Evolutionary conservation across 92 coral and sea anemone genomes (phyloP).

Genomic region (Umimayanthus chanpuru): DNA sequence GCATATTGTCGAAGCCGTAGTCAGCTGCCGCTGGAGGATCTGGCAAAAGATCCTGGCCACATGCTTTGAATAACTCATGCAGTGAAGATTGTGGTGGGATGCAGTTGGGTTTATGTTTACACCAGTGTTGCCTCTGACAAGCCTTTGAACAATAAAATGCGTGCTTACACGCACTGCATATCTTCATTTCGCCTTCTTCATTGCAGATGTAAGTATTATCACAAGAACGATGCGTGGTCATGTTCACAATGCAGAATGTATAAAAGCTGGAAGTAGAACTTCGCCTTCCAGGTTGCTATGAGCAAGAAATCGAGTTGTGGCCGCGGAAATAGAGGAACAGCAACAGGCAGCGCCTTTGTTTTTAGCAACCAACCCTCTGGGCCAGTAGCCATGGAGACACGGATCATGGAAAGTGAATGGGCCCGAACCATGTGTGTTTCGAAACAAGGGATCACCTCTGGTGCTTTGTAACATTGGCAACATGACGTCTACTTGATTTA

Average conservation of each 20-base stretch:
- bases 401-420: too few relatives aligned
- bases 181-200: conserved; percentile 26
- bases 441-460: too few relatives aligned
- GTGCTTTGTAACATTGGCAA: too few relatives aligned
- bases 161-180: conserved; percentile 39
- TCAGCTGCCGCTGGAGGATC: conserved; percentile 23
- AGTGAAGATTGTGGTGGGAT: conserved; percentile 40
- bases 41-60: conserved; percentile 1
- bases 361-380: too few relatives aligned
- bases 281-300: too few relatives aligned
- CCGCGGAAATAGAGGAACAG: too few relatives aligned
- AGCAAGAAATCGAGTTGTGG: too few relatives aligned
- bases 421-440: too few relatives aligned
- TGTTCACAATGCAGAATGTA: not conserved
- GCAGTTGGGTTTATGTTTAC: conserved; percentile 53
- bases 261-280: too few relatives aligned
- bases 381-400: too few relatives aligned
- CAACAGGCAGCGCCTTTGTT: too few relatives aligned
- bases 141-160: conserved; percentile 54
- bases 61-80: conserved; percentile 35
- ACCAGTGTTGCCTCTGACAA: conserved; percentile 54
- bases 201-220: not conserved
- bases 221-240: not conserved
- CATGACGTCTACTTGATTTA: too few relatives aligned
- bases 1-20: conserved; percentile 44